Evolutionary conservation across 2,113 vertebrate genomes (phyloP).

Genomic region (Strix uralensis): DNA sequence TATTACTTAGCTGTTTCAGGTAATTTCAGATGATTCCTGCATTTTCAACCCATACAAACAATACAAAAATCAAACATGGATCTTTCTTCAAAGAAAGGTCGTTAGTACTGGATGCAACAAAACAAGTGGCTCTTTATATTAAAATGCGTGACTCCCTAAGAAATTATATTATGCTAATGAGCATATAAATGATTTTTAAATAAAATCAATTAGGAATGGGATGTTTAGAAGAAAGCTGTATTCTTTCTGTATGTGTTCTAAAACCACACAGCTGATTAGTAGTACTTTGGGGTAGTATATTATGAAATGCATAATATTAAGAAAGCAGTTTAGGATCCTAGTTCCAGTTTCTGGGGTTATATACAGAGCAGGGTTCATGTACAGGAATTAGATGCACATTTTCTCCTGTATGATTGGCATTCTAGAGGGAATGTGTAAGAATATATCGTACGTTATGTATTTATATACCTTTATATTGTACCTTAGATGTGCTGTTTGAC

Average conservation of each 20-base stretch:
- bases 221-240: neutral
- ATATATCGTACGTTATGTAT: neutral
- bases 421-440: neutral
- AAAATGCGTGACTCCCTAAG: neutral
- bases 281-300: neutral
- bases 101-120: neutral
- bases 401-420: neutral
- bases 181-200: neutral
- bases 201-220: neutral
- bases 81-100: neutral
- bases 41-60: neutral
- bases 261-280: neutral
- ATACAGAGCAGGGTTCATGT: neutral
- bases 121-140: constrained; percentile 18
- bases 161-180: neutral
- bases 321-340: neutral
- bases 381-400: neutral
- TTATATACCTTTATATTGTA: neutral
- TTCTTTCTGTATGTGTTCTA: neutral
- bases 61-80: neutral
- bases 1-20: constrained; percentile 7
- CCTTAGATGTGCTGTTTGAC: neutral
- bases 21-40: neutral
- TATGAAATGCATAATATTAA: neutral
- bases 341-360: neutral